Percentiles rank a stretch among this genome's conserved stretches.
Conservation (phyloP, 2,888 invertebrate species). For the Andrena camellia region DNA sequence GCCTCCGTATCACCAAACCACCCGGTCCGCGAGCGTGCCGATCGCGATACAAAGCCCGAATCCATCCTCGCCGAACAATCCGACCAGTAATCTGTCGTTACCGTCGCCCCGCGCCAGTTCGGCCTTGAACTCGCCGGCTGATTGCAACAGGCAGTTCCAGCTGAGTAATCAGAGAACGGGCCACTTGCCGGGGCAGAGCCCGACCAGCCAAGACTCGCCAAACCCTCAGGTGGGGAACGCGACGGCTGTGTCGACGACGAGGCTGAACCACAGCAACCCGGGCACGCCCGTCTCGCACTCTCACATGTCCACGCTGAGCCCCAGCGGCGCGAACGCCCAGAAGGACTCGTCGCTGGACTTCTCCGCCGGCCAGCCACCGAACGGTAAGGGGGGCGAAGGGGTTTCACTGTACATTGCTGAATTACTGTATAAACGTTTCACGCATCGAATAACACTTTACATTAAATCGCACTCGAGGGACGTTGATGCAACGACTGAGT, state of each 20-base stretch:
- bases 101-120: conserved; percentile 91
- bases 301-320: conserved; percentile 83
- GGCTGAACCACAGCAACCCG: conserved; percentile 90
- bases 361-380: conserved; percentile 84
- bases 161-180: conserved; percentile 82
- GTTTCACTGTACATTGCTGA: not conserved
- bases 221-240: conserved; percentile 78
- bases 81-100: conserved; percentile 89
- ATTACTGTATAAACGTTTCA: conserved; percentile 30
- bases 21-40: conserved; percentile 90
- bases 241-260: conserved; percentile 77
- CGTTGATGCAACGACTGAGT: conserved; percentile 42
- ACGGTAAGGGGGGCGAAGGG: conserved; percentile 79
- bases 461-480: conserved; percentile 43
- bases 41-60: conserved; percentile 91
- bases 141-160: conserved; percentile 87
- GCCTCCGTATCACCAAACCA: conserved; percentile 91
- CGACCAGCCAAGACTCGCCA: conserved; percentile 88
- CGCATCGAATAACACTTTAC: conserved; percentile 31
- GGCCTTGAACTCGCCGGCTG: conserved; percentile 90
- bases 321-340: conserved; percentile 81
- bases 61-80: conserved; percentile 90
- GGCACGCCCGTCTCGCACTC: conserved; percentile 89
- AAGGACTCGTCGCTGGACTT: conserved; percentile 83
- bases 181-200: conserved; percentile 88